A percentile compares a stretch with the other conserved stretches of the same genome.
Conservation (phyloP, 2,888 invertebrate species). For the Poecilobothrus nobilitatus region DNA sequence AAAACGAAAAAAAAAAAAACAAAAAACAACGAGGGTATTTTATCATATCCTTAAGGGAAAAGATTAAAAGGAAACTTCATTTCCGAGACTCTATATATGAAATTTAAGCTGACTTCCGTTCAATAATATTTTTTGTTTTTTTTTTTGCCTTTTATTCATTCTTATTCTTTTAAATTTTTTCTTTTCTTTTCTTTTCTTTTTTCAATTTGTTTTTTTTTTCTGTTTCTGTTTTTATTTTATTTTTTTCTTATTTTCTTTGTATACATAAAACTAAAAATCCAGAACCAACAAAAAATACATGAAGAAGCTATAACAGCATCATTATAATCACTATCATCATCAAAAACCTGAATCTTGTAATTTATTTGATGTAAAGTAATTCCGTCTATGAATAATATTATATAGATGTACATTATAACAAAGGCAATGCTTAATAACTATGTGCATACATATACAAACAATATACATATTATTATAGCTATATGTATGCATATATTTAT, state of each 20-base stretch:
- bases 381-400: too few species aligned
- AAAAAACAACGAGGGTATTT: slow-evolving; percentile 4
- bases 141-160: background rate
- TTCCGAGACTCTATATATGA: slow-evolving; percentile 5
- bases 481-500: too few species aligned
- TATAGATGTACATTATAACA: too few species aligned
- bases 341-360: background rate
- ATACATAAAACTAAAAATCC: background rate
- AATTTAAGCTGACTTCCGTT: slow-evolving; percentile 9
- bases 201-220: background rate
- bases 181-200: background rate
- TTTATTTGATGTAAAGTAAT: background rate
- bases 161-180: too few species aligned
- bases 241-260: too few species aligned
- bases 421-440: too few species aligned
- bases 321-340: slow-evolving; percentile 1
- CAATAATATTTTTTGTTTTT: background rate
- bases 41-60: slow-evolving; percentile 9
- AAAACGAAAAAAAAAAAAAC: background rate
- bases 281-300: background rate
- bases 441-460: too few species aligned
- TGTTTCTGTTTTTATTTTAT: background rate
- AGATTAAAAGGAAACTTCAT: slow-evolving; percentile 10
- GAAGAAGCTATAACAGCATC: background rate
- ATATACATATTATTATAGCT: too few species aligned